Evolutionary conservation across 1,140 invertebrate species (phyloP), one percentile per base, ranked within the genome.

Genomic region (Conus ventricosus): DNA sequence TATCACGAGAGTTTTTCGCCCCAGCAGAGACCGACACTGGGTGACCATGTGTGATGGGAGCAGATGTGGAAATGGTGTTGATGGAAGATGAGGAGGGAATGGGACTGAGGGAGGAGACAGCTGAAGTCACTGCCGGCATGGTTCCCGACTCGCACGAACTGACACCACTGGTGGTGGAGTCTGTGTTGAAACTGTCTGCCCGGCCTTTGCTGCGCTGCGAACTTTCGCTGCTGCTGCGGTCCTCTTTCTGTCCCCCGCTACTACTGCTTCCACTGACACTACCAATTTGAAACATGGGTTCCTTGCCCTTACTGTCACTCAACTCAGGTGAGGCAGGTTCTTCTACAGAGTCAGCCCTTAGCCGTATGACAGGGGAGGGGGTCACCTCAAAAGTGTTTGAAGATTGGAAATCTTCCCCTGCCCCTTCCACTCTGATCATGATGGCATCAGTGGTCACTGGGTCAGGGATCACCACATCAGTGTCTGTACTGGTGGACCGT

Each of bases 71-170:
- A 53, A 87, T 27, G 23, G 85, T 87, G 85, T 75, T 87, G 85
- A 87, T 78, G 71, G 85, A 87, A 20, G 89, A 88, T 53, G 89
- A 84, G 8, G 87, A 84, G 60, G 87, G 60, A n/a, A 93, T 93
- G n/a, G 93, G 92, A 88, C 91, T 93, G 25, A 94, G 90, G 17
- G 92, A 92, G 78, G 89, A 88, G 27, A 90, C 54, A 57, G 87
- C 84, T 54, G 93, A 90, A 4, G 90, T 88, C 39, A 76, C 54
- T 7, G 57, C 84, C 8, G 81, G 60, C 13, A 96, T 96, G 20
- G 96, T 95, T 53, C 96, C 96, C 0, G 97, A 97, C 94, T 97
- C 97, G 92, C 96, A 97, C 76, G 97, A 97, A 95, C 97, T 97
- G 11, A 97, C 96, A 54, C 97, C 97, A 91, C 97, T 97, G 4